phyloP scores from a whole-genome alignment of 1,140 invertebrate species.

The Cyclargus thomasi region DNA sequence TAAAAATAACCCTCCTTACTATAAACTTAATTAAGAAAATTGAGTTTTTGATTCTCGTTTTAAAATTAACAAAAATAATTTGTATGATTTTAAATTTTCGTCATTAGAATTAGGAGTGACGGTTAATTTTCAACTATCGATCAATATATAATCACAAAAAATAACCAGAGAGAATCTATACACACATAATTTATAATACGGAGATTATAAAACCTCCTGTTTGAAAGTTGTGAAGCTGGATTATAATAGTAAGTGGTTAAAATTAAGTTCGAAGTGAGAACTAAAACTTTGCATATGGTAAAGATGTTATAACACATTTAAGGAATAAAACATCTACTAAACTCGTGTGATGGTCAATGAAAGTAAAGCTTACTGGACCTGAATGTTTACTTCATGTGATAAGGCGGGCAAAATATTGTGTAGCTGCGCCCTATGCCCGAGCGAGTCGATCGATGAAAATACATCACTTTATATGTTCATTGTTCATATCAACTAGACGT shows the following conservation, averaged over 20 bases:
- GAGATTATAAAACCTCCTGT: neutral
- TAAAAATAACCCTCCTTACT: constrained; percentile 12
- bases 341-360: neutral
- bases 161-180: neutral
- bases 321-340: neutral
- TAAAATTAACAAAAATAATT: constrained; percentile 2
- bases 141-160: neutral
- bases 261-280: neutral
- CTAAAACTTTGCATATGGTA: neutral
- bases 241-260: neutral
- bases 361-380: neutral
- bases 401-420: neutral
- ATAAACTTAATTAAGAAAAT: constrained; percentile 9
- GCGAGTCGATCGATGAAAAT: neutral
- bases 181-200: neutral
- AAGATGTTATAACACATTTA: neutral
- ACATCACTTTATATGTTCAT: constrained; percentile 8
- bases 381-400: neutral
- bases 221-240: neutral
- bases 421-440: neutral
- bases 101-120: constrained; percentile 3
- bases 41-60: neutral
- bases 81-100: constrained; percentile 7
- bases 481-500: neutral
- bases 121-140: neutral